Conservation (phyloP, 2,888 invertebrate genomes). For the Cerceris rybyensis region DNA sequence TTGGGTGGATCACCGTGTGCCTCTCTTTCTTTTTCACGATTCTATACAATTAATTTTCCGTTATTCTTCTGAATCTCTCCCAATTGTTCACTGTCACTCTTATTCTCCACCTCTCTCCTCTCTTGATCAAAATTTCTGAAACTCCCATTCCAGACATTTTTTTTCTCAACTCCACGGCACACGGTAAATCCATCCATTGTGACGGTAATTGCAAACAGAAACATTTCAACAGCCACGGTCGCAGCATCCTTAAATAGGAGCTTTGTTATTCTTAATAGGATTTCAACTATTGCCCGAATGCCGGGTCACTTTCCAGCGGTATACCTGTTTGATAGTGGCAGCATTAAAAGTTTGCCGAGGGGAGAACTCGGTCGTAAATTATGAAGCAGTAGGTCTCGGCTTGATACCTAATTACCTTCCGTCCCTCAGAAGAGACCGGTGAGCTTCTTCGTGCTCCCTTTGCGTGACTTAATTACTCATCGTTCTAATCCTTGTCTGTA, state of each 20-base stretch:
- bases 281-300: not conserved
- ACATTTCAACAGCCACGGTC: not conserved
- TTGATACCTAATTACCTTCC: conserved; percentile 37
- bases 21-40: no score
- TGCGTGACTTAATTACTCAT: conserved; percentile 52
- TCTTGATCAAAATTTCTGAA: no score
- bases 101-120: no score
- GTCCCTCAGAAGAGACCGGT: conserved; percentile 1
- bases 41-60: no score
- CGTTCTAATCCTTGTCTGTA: conserved; percentile 37
- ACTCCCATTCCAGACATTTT: no score
- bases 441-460: conserved; percentile 42
- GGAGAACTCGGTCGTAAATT: conserved; percentile 25
- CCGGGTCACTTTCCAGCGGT: not conserved
- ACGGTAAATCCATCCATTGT: no score
- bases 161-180: no score
- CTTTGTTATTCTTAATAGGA: not conserved
- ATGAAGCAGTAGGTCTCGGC: conserved; percentile 16
- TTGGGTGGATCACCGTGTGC: no score
- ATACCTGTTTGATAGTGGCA: not conserved
- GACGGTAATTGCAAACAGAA: no score
- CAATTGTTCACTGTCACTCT: no score
- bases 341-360: conserved; percentile 17
- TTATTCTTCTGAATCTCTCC: no score
- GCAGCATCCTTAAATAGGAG: not conserved